Evolutionary conservation across 2,888 invertebrate genomes (phyloP).

Genomic region (Linnaemya vulpina): DNA sequence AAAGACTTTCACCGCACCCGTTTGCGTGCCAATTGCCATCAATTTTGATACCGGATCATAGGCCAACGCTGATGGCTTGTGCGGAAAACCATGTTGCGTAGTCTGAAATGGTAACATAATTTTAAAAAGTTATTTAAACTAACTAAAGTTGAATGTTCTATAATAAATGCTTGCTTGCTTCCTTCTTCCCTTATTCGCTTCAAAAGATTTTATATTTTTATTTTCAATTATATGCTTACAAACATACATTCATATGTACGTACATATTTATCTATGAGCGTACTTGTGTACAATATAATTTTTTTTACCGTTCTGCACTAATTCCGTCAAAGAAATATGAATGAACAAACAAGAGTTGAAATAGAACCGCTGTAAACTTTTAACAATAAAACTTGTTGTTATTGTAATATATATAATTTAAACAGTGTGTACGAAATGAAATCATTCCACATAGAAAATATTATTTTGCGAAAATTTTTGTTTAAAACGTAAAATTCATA

Average conservation of each 20-base stretch:
- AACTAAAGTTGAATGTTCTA: constrained; percentile 17
- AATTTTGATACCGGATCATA: constrained; percentile 95
- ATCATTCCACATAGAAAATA: background rate
- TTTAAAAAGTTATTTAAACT: constrained; percentile 36
- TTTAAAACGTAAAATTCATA: background rate
- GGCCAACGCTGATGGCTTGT: constrained; percentile 96
- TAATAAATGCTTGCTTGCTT: constrained; percentile 30
- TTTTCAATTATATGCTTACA: background rate
- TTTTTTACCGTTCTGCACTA: constrained; percentile 67
- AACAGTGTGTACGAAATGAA: constrained; percentile 10
- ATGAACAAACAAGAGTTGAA: constrained; percentile 51
- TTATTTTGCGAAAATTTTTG: background rate
- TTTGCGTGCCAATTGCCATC: constrained; percentile 96
- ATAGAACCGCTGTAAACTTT: constrained; percentile 20
- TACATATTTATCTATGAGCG: background rate
- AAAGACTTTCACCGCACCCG: constrained; percentile 94
- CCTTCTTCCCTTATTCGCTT: constrained; percentile 1
- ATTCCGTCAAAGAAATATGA: constrained; percentile 55
- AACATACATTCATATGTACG: background rate
- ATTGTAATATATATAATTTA: constrained; percentile 9
- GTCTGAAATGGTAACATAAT: constrained; percentile 87
- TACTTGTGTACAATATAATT: background rate
- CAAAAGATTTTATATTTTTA: background rate
- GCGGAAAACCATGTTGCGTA: constrained; percentile 98
- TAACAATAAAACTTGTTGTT: constrained; percentile 29